Conservation (phyloP, 1,140 invertebrate species). For the Eumaeus atala region DNA sequence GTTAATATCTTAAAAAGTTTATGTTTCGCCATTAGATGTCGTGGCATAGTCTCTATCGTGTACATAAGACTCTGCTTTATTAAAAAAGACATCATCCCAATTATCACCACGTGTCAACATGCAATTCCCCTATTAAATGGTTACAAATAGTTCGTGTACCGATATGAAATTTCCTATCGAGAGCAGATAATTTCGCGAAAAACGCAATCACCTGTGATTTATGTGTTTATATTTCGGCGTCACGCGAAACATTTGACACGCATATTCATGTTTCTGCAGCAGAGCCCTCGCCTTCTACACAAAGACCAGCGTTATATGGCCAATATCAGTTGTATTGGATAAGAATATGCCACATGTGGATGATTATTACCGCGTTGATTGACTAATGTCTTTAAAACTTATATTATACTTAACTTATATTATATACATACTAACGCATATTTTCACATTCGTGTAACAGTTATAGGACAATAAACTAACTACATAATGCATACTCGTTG, state of each 20-base stretch:
- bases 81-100: too few relatives aligned
- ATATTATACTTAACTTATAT: too few relatives aligned
- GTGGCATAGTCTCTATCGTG: too few relatives aligned
- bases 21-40: too few relatives aligned
- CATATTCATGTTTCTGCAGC: neutral
- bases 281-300: neutral
- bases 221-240: constrained; percentile 3
- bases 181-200: constrained; percentile 1
- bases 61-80: too few relatives aligned
- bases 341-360: neutral
- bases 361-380: neutral
- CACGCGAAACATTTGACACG: constrained; percentile 5
- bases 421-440: neutral
- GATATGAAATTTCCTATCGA: neutral
- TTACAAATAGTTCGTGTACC: neutral
- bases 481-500: too few relatives aligned
- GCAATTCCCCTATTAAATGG: neutral
- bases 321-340: too few relatives aligned
- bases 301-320: neutral
- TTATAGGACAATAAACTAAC: too few relatives aligned
- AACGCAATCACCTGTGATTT: constrained; percentile 1
- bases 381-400: too few relatives aligned
- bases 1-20: too few relatives aligned
- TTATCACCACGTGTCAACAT: neutral
- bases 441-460: neutral